Base-by-base conservation (phyloP, 2,888 invertebrate species). In the Latrodectus hesperus region DNA sequence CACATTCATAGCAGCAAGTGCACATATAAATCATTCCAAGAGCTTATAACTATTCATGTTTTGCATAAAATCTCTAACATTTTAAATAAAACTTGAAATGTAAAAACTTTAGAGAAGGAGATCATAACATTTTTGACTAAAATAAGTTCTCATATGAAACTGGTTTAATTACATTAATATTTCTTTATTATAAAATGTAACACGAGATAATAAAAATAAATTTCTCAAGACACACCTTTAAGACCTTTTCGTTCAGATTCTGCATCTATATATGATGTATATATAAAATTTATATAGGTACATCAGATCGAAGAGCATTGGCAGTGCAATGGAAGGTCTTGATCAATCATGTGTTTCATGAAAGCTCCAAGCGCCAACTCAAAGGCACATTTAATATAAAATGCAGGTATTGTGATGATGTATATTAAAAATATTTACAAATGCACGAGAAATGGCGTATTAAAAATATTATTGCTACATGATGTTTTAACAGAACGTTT, bases 371-470 rank as follows among this genome's bases (percentile, higher is more conserved):
- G 78, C 77, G 77, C 87, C 60, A 60, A 16, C 73, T 76, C 60
- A 73, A 78, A 87, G 87, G 87, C 87, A 87, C 87, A 77, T 71
- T 52, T 72, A 72, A 86, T 65, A 81, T 67, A 73, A 77, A 68
- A 85, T 85, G 80, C 75, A 64, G 68, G 75, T 75, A 67, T 72
- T 73, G 68, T 84, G 75, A 84, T 78, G 67, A 84, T 84, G 84
- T 78, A 73, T 72, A 68, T 70, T 78, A 52, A 73, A 78, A 84
- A 78, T 78, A 84, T 71, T 70, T 77, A 84, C 77, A 77, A 52
- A 68, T 77, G 77, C 53, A 12, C 12, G 60, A 11, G n/a, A 60
- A 60, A 60, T 60, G 12, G 12, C 10, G 38, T 10, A n/a, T 10
- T 12, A n/a, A n/a, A 60, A 60, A 60, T 16, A 60, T 16, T 60